These are phyloP conservation scores for Chionoecetes opilio DNA, from an alignment of 1,140 invertebrate genomes.

Conservation along the genomic window DNA sequence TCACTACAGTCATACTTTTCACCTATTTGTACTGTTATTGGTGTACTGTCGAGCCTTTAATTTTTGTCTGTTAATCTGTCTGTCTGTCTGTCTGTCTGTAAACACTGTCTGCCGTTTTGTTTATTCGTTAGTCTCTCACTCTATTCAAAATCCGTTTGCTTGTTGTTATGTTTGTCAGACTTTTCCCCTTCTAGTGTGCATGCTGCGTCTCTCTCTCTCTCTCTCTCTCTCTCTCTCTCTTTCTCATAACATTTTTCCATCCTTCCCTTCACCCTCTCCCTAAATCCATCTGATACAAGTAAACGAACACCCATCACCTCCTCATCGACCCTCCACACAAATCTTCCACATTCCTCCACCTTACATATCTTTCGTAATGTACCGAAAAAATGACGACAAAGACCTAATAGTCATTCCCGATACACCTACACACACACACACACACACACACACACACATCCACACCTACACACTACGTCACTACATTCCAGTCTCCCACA, in stretches of 20 bases:
- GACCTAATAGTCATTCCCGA: too few species aligned
- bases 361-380: too few species aligned
- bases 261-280: slow-evolving; percentile 10
- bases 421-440: too few species aligned
- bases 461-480: too few species aligned
- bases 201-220: not conserved
- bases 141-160: not conserved
- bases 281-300: not conserved
- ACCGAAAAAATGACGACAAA: too few species aligned
- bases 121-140: too few species aligned
- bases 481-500: too few species aligned
- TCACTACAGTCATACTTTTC: not conserved
- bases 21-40: too few species aligned
- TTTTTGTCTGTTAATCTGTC: too few species aligned
- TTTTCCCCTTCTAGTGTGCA: not conserved
- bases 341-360: not conserved
- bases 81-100: not conserved
- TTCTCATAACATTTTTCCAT: not conserved
- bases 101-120: too few species aligned
- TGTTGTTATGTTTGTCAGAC: not conserved
- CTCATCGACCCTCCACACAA: not conserved
- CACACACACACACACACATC: too few species aligned
- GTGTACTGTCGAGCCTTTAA: too few species aligned
- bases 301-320: not conserved
- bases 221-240: slow-evolving; percentile 8